Evolutionary conservation across 2,797 vertebrate genomes (phyloP).

Genomic region (Helostoma temminkii): DNA sequence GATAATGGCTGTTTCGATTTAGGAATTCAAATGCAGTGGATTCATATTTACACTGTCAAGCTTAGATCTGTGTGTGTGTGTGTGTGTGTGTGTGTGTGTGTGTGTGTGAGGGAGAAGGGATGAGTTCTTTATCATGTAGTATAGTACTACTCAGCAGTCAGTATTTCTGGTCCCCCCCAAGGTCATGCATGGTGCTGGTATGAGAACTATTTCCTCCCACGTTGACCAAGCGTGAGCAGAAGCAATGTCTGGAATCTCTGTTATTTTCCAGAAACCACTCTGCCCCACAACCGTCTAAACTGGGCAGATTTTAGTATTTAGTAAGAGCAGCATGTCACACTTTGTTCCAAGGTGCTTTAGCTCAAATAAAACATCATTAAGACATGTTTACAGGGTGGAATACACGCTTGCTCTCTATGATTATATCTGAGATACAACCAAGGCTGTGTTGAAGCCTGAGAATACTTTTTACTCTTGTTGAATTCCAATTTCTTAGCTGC

Average conservation of each 20-base stretch:
- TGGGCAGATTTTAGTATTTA: slow-evolving; percentile 7
- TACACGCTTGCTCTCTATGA: too few relatives aligned
- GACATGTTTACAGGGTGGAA: background rate
- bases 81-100: background rate
- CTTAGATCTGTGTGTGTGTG: background rate
- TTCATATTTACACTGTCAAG: slow-evolving; percentile 28
- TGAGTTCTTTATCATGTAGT: slow-evolving; percentile 53
- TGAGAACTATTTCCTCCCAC: slow-evolving; percentile 79
- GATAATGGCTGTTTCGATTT: slow-evolving; percentile 22
- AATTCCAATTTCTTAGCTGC: slow-evolving; percentile 56
- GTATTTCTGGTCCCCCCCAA: slow-evolving; percentile 67
- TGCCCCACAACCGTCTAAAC: slow-evolving; percentile 1
- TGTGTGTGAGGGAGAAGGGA: slow-evolving; percentile 27
- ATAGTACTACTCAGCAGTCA: slow-evolving; percentile 58
- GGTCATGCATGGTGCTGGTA: slow-evolving; percentile 76
- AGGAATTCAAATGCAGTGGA: slow-evolving; percentile 11
- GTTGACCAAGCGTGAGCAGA: slow-evolving; percentile 54
- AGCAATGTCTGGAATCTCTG: slow-evolving; percentile 62
- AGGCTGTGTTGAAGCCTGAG: slow-evolving; percentile 10
- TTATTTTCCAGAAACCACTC: slow-evolving; percentile 31
- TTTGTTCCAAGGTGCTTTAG: background rate
- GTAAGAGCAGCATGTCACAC: slow-evolving; percentile 1
- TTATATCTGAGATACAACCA: slow-evolving; percentile 24
- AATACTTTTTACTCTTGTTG: slow-evolving; percentile 31
- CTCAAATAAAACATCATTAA: slow-evolving; percentile 13